Conservation (phyloP, 2,797 vertebrate genomes). For the Esox masquinongy region DNA sequence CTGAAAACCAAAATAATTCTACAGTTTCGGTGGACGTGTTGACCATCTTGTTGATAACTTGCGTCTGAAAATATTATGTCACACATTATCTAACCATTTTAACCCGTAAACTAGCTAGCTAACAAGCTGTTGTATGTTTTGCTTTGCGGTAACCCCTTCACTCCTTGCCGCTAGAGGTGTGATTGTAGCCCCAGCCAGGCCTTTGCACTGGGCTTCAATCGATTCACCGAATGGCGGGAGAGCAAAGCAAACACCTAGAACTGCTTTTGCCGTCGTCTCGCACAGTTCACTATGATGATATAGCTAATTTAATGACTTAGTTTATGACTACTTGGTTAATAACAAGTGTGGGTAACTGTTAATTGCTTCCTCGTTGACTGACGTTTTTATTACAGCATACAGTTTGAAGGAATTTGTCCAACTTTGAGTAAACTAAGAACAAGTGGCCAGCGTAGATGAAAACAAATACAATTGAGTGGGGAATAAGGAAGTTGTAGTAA, state of each 20-base stretch:
- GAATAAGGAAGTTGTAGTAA: neutral
- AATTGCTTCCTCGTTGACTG: neutral
- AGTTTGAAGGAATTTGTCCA: neutral
- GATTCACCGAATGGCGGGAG: slow-evolving; percentile 75
- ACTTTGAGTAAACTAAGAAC: neutral
- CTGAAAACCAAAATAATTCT: neutral
- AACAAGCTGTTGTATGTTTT: neutral
- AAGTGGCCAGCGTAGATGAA: neutral
- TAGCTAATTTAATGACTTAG: neutral
- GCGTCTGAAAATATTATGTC: neutral
- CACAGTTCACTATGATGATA: neutral
- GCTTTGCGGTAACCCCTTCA: neutral
- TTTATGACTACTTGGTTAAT: neutral
- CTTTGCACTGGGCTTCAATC: slow-evolving; percentile 33
- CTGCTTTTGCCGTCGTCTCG: neutral
- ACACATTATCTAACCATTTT: neutral
- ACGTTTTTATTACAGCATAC: neutral
- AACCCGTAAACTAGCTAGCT: neutral
- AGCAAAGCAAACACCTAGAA: slow-evolving; percentile 52
- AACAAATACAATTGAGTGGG: neutral
- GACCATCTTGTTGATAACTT: neutral
- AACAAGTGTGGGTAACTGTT: neutral
- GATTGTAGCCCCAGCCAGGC: slow-evolving; percentile 27
- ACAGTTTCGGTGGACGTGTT: neutral
- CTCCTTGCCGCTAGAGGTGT: neutral